Conservation (phyloP, 1,140 invertebrate genomes). For the Drosophila insularis region DNA sequence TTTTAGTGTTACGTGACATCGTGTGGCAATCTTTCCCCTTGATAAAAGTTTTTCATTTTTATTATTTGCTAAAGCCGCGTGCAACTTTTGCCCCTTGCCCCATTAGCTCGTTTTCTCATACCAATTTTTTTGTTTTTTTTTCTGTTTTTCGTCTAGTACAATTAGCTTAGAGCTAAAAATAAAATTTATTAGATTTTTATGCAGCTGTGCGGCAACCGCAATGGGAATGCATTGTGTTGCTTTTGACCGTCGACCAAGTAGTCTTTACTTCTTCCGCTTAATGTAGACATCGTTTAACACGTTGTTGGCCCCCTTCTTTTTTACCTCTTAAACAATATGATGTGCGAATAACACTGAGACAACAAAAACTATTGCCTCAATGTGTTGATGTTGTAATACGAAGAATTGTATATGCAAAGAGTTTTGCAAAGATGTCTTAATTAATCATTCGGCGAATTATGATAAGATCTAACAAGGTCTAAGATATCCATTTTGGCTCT, state of each 20-base stretch:
- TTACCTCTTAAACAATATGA: background rate
- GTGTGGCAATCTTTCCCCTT: background rate
- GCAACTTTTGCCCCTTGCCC: slow-evolving; percentile 21
- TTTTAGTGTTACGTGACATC: slow-evolving; percentile 6
- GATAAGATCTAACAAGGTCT: too few relatives aligned
- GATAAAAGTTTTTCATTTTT: slow-evolving; percentile 40
- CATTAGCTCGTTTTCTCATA: background rate
- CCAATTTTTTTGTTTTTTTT: background rate
- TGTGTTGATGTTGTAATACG: background rate
- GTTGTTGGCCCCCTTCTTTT: slow-evolving; percentile 1
- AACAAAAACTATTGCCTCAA: slow-evolving; percentile 1
- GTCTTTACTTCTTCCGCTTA: background rate
- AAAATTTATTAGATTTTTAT: slow-evolving; percentile 61
- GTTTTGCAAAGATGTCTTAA: background rate
- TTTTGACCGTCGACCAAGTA: background rate
- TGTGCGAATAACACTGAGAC: background rate
- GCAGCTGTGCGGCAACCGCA: slow-evolving; percentile 38
- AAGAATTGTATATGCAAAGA: background rate
- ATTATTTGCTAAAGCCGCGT: slow-evolving; percentile 5
- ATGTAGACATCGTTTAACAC: slow-evolving; percentile 20
- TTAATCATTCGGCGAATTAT: too few relatives aligned
- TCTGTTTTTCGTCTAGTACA: slow-evolving; percentile 15
- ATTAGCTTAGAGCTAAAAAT: slow-evolving; percentile 59
- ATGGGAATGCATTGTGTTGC: slow-evolving; percentile 12
- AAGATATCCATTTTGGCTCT: too few relatives aligned